Percentiles rank a stretch among this genome's conserved stretches.
Evolutionary conservation across 2,888 invertebrate genomes (phyloP).

Genomic region (Chrysina gloriosa): DNA sequence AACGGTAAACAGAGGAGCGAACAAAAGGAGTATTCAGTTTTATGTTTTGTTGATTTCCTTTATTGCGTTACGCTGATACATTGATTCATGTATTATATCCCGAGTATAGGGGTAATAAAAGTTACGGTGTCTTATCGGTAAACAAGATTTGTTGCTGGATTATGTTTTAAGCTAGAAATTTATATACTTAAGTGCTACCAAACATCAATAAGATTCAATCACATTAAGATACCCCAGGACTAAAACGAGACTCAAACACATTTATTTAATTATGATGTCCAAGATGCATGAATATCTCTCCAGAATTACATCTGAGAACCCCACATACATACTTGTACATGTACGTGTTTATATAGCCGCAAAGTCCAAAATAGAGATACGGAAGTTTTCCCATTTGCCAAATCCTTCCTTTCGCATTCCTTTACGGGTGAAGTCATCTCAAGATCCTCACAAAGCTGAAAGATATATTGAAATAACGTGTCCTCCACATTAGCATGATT

Average conservation of each 20-base stretch:
- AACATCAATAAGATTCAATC: too few species aligned
- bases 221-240: too few species aligned
- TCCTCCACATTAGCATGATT: conserved; percentile 4
- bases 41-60: conserved; percentile 25
- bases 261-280: too few species aligned
- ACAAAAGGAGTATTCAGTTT: conserved; percentile 16
- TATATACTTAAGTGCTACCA: too few species aligned
- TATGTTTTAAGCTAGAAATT: neutral
- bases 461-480: conserved; percentile 27
- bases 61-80: conserved; percentile 9
- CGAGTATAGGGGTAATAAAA: neutral
- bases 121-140: neutral
- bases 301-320: too few species aligned
- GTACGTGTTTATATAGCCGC: neutral
- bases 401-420: neutral
- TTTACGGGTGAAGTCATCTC: neutral
- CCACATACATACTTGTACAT: neutral
- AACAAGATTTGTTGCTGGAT: neutral
- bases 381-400: conserved; percentile 25
- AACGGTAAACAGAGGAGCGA: conserved; percentile 31
- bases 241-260: too few species aligned
- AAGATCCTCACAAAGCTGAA: conserved; percentile 3
- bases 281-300: too few species aligned
- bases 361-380: neutral
- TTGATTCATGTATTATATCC: conserved; percentile 25